Evolutionary conservation across 1,140 invertebrate species (phyloP), one percentile per base, ranked within the genome.

Genomic region (Hesperophylax magnus): DNA sequence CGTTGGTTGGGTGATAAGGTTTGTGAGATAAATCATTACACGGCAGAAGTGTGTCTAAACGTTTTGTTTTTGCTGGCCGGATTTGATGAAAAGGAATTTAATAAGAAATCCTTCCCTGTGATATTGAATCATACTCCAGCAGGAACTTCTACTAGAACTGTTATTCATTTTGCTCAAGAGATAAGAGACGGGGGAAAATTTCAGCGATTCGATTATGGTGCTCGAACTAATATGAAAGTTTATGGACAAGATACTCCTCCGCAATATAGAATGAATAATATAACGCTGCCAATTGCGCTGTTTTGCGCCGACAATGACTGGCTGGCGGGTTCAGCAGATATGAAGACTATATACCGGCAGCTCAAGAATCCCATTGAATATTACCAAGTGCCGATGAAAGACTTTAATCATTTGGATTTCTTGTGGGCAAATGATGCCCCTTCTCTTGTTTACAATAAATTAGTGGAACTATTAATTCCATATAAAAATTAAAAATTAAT

Each of bases 71-170:
- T 93, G 8, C 82, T 95, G 0, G 91, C 90, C 82, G 94, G 94
- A 1, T 92, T 94, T 52, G 95, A 96, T 85, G 88, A 92, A 60
- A 87, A 88, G 11, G 93, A 96, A 87, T 93, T 94, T 83, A 94
- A 96, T 84, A 86, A 92, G 88, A 91, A 91, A 52, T 85, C 93
- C 27, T 83, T 95, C 34, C 92, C 94, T 2, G 89, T 94, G 0
- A 94, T 97, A 84, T 86, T 96, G 31, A 89, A 89, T 20, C 95
- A 97, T 84, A 91, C 92, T n/a, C 96, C 96, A 6, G 94, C 95
- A 3, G 96, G 96, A 20, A 93, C 96, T 0, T 97, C 96, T 2
- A 93, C 93, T 0, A 93, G 93, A 86, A 95, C 95, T 24, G 84
- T 97, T 1, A 85, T 95, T 15, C 94, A 95, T 87, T 95, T 92